These are phyloP conservation scores for Scrobipalpa atriplicella DNA, from an alignment of 2,888 invertebrate species.

Conservation along the genomic window DNA sequence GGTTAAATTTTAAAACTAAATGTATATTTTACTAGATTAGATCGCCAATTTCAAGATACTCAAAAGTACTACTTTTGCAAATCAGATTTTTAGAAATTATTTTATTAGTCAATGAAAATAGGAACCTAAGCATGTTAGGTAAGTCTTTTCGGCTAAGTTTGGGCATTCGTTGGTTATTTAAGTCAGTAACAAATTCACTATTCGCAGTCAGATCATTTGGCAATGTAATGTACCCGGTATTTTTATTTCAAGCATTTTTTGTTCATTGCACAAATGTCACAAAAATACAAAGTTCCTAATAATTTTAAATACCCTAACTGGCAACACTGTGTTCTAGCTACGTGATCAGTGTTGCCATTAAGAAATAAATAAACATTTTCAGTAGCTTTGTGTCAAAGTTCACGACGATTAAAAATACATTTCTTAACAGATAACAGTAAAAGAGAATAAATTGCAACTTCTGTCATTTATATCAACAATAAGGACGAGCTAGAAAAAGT, in stretches of 20 bases:
- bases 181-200: not conserved
- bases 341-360: not conserved
- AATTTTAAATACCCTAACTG: not conserved
- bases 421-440: slow-evolving; percentile 5
- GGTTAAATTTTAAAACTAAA: not conserved
- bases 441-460: slow-evolving; percentile 10
- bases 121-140: slow-evolving; percentile 6
- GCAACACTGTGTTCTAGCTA: not conserved
- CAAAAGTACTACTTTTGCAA: not conserved
- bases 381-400: not conserved
- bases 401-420: not conserved
- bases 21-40: not conserved
- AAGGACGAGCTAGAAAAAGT: not conserved
- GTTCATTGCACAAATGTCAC: not conserved
- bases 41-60: not conserved
- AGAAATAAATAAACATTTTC: not conserved
- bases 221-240: too few relatives aligned
- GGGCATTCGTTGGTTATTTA: not conserved
- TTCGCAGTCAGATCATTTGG: slow-evolving; percentile 10
- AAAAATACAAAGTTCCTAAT: not conserved
- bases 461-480: slow-evolving; percentile 12
- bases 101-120: not conserved
- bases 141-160: slow-evolving; percentile 22
- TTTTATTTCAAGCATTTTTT: not conserved
- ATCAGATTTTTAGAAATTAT: not conserved